Percentiles rank a stretch among this genome's conserved stretches.
phyloP scores from a whole-genome alignment of 1,140 invertebrate genomes.

The Planococcus citri region DNA sequence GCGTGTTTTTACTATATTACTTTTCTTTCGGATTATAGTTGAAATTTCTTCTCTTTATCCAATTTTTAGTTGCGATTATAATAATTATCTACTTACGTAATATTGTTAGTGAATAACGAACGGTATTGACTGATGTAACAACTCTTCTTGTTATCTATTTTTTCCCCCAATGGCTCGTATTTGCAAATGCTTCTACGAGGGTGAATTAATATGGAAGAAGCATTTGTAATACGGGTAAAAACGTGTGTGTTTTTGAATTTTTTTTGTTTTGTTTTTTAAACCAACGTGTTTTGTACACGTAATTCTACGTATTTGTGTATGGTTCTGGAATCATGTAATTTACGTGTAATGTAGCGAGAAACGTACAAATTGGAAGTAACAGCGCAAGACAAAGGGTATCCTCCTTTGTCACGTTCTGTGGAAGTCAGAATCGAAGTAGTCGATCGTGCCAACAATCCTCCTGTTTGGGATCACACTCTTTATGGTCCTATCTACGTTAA shows the following conservation, averaged over 20 bases:
- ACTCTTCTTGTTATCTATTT: background rate
- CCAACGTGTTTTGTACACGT: too few relatives aligned
- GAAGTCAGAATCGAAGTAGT: conserved; percentile 96
- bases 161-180: background rate
- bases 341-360: conserved; percentile 59
- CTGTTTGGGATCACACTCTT: conserved; percentile 87
- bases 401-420: conserved; percentile 82
- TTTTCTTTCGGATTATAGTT: too few relatives aligned
- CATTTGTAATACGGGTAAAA: too few relatives aligned
- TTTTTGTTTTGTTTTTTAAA: too few relatives aligned
- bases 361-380: conserved; percentile 93
- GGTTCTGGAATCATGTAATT: conserved; percentile 13
- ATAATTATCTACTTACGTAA: background rate
- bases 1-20: background rate
- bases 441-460: conserved; percentile 92
- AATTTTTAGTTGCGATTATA: background rate
- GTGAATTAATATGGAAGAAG: too few relatives aligned
- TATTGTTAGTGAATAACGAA: conserved; percentile 3
- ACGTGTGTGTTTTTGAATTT: too few relatives aligned
- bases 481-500: conserved; percentile 94
- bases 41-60: too few relatives aligned
- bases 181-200: too few relatives aligned
- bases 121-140: background rate
- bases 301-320: too few relatives aligned
- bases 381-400: conserved; percentile 90